A percentile compares a stretch with the other conserved stretches of the same genome.
These are phyloP conservation scores for Listronotus oregonensis DNA, from an alignment of 1,140 invertebrate species.

Conservation along the genomic window DNA sequence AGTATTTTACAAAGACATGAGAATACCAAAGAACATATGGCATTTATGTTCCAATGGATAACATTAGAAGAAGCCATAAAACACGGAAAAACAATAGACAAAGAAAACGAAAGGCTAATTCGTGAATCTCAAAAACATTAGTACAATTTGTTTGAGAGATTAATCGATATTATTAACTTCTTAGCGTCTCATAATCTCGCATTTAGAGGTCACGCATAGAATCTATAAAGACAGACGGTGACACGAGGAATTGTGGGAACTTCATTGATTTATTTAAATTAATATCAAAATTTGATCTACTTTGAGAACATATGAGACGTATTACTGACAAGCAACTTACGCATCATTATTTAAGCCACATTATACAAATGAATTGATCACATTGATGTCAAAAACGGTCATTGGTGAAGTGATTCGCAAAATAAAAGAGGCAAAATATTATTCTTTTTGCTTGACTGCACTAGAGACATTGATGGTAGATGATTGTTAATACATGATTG, in stretches of 20 bases:
- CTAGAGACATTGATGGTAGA: slow-evolving; percentile 32
- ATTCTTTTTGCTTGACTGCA: slow-evolving; percentile 36
- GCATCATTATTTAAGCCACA: no score
- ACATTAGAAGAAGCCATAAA: slow-evolving; percentile 47
- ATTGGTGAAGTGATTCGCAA: no score
- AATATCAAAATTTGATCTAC: slow-evolving; percentile 38
- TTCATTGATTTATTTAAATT: slow-evolving; percentile 46
- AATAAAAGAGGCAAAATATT: no score
- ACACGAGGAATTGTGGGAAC: slow-evolving; percentile 34
- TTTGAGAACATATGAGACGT: no score
- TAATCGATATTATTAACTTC: slow-evolving; percentile 47
- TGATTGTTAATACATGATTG: slow-evolving; percentile 45
- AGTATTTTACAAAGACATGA: slow-evolving; percentile 49
- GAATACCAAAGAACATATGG: no score
- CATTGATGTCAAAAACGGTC: no score
- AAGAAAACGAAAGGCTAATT: no score
- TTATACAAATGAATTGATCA: no score
- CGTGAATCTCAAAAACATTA: slow-evolving; percentile 47
- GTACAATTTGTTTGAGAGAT: slow-evolving; percentile 46
- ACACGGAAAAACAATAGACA: slow-evolving; percentile 44
- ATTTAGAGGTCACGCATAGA: slow-evolving; percentile 40
- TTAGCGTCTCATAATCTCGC: no score
- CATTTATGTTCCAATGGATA: slow-evolving; percentile 45
- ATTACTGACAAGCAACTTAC: no score
- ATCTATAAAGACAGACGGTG: slow-evolving; percentile 35